Conservation (phyloP, 2,797 vertebrate genomes). For the Mus minutoides region DNA sequence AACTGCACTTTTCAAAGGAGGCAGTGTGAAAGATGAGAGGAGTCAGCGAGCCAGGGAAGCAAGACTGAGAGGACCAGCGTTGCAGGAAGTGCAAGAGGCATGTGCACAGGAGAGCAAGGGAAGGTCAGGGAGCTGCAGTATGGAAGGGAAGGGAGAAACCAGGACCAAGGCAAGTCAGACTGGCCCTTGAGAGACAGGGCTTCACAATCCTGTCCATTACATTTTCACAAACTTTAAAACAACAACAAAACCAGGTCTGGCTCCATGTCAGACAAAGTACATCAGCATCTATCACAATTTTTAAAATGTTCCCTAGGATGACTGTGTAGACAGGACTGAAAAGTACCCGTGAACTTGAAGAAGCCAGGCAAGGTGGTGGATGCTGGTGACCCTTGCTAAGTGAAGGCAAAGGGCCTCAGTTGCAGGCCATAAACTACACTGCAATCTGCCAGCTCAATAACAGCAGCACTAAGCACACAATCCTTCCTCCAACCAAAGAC, state of each 20-base stretch:
- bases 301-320: slow-evolving; percentile 28
- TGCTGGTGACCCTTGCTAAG: not conserved
- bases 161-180: slow-evolving; percentile 13
- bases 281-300: slow-evolving; percentile 22
- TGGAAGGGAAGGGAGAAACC: slow-evolving; percentile 2
- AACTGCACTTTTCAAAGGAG: slow-evolving; percentile 34
- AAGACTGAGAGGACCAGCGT: not conserved
- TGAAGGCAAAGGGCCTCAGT: not conserved
- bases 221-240: slow-evolving; percentile 58
- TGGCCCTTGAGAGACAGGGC: not conserved
- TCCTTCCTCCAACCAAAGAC: not conserved
- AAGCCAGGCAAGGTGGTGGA: not conserved
- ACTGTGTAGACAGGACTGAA: slow-evolving; percentile 1
- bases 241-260: slow-evolving; percentile 44
- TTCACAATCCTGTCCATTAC: slow-evolving; percentile 28
- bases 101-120: not conserved
- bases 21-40: slow-evolving; percentile 27
- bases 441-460: not conserved
- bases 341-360: not conserved
- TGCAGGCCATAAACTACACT: not conserved
- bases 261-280: slow-evolving; percentile 52
- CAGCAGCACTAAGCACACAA: not conserved
- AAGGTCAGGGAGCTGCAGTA: slow-evolving; percentile 14
- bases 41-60: slow-evolving; percentile 22
- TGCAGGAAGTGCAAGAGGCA: slow-evolving; percentile 33